Conservation (phyloP, 53 echinoderm and acorn worm species). For the Arbacia lixula region DNA sequence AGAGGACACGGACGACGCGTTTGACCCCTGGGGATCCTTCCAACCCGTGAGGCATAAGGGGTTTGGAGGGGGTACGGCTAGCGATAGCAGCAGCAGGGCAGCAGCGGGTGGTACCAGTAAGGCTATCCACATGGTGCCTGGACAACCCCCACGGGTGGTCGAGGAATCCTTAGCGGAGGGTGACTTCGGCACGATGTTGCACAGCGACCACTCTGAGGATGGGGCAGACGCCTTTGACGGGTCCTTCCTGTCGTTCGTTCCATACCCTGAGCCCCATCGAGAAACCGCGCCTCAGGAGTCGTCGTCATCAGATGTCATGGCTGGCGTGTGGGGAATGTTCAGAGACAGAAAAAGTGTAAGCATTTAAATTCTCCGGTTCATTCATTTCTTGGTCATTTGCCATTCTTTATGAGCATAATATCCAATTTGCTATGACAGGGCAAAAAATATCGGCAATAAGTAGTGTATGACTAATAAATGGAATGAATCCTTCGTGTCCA, state of each 20-base stretch:
- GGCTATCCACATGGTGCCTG: slow-evolving; percentile 11
- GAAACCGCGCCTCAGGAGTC: slow-evolving; percentile 3
- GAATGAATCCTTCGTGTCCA: too few species aligned
- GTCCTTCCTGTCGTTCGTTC: slow-evolving; percentile 39
- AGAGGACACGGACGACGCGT: not conserved
- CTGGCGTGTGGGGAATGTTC: slow-evolving; percentile 24
- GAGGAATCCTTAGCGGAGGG: slow-evolving; percentile 9
- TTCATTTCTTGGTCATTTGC: too few species aligned
- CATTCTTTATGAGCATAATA: too few species aligned
- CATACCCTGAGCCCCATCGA: slow-evolving; percentile 8
- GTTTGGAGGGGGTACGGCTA: not conserved
- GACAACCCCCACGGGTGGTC: slow-evolving; percentile 8
- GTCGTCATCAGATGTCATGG: slow-evolving; percentile 17
- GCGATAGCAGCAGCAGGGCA: not conserved
- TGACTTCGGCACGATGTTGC: slow-evolving; percentile 16
- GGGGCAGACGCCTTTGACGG: slow-evolving; percentile 15
- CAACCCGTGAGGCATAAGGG: slow-evolving; percentile 17
- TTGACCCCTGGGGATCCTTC: slow-evolving; percentile 40
- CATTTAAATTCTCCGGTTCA: too few species aligned
- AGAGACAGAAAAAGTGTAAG: slow-evolving; percentile 36
- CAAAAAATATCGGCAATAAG: too few species aligned
- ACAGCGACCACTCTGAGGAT: not conserved
- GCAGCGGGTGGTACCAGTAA: slow-evolving; percentile 11
- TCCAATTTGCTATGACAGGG: too few species aligned
- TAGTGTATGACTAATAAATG: too few species aligned